A percentile compares a stretch with the other conserved stretches of the same genome.
phyloP scores from a whole-genome alignment of 2,888 invertebrate genomes.

The Hyposoter didymator region DNA sequence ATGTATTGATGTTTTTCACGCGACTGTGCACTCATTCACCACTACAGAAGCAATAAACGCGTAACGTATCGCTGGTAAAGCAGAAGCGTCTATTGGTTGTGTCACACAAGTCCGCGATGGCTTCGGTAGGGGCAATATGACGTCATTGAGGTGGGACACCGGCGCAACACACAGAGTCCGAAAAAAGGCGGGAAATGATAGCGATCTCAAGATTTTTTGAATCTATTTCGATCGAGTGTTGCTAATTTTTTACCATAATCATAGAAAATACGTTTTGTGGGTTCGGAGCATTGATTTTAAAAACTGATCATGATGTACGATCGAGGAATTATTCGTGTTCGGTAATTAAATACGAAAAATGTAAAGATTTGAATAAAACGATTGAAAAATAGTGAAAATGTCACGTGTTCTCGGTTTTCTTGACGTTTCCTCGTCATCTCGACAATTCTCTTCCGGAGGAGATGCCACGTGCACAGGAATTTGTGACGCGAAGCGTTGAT shows the following conservation, averaged over 20 bases:
- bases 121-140: constrained; percentile 4
- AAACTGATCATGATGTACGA: background rate
- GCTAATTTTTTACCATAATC: background rate
- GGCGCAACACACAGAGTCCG: too few species aligned
- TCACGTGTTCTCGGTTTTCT: constrained; percentile 32
- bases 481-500: constrained; percentile 34
- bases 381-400: background rate
- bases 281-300: background rate
- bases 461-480: background rate
- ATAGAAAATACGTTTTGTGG: too few species aligned
- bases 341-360: background rate
- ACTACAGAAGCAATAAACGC: background rate
- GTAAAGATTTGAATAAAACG: background rate
- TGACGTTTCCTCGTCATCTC: constrained; percentile 1
- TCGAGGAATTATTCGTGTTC: background rate
- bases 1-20: constrained; percentile 28
- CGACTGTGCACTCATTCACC: constrained; percentile 1
- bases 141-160: constrained; percentile 9
- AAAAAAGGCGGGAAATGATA: background rate
- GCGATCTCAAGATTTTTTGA: constrained; percentile 13
- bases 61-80: background rate
- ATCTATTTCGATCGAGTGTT: background rate
- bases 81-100: background rate
- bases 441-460: background rate
- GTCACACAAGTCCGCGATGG: background rate